Evolutionary conservation across 53 echinoderm and acorn worm genomes (phyloP).

Genomic region (Arbacia lixula): DNA sequence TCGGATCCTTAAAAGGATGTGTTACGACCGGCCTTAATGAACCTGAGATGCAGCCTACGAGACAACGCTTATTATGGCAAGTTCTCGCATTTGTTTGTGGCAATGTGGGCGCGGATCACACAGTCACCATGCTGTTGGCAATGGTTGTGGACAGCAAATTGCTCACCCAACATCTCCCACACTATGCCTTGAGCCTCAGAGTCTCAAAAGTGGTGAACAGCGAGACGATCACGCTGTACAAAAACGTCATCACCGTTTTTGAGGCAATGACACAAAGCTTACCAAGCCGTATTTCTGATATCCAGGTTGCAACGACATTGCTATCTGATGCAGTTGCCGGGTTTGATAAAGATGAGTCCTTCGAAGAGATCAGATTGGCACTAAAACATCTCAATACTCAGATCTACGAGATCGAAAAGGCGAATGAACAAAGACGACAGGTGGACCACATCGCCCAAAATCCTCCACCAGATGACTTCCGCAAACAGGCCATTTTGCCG

Average conservation of each 20-base stretch:
- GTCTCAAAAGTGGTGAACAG: neutral
- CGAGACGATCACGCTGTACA: neutral
- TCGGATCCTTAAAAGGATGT: conserved; percentile 3
- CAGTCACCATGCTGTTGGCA: conserved; percentile 32
- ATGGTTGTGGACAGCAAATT: neutral
- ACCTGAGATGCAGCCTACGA: neutral
- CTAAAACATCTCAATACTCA: neutral
- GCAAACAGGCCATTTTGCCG: conserved; percentile 72
- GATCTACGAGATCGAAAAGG: neutral
- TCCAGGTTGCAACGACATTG: neutral
- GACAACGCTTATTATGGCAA: neutral
- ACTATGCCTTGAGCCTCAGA: neutral
- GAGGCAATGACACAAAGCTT: neutral
- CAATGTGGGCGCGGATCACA: conserved; percentile 6
- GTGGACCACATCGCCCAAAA: conserved; percentile 14
- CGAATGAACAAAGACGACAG: neutral
- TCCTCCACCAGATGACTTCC: conserved; percentile 82
- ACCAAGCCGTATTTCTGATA: neutral
- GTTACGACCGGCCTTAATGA: conserved; percentile 12
- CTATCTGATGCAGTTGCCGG: neutral
- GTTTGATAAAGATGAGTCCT: neutral
- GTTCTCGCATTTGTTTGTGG: conserved; percentile 9
- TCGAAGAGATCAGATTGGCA: neutral
- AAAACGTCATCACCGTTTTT: neutral
- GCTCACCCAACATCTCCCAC: neutral